phyloP scores from a whole-genome alignment of 2,797 vertebrate genomes.

The Onychomys leucogaster region DNA sequence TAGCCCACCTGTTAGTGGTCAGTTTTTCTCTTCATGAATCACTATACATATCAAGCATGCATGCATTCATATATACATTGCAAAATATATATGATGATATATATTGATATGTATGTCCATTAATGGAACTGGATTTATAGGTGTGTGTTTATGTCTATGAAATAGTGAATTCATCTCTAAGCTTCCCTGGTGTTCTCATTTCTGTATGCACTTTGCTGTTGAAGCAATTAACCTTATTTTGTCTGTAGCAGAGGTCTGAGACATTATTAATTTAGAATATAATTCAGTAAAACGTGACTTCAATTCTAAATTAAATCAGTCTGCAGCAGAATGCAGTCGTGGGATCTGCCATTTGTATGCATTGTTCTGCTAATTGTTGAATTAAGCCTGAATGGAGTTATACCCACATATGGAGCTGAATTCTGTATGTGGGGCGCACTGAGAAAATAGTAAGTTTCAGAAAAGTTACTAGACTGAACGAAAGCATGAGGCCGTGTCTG shows the following conservation, averaged over 20 bases:
- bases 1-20: background rate
- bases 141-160: background rate
- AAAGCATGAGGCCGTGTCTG: background rate
- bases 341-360: background rate
- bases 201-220: constrained; percentile 31
- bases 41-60: background rate
- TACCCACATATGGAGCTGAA: background rate
- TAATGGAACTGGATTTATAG: constrained; percentile 6
- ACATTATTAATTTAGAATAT: constrained; percentile 47
- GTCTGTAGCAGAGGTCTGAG: background rate
- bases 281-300: constrained; percentile 57
- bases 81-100: background rate
- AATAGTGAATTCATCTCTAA: background rate
- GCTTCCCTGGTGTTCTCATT: constrained; percentile 3
- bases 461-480: constrained; percentile 1
- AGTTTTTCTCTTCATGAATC: constrained; percentile 19
- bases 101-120: background rate
- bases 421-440: background rate
- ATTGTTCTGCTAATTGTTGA: constrained; percentile 45
- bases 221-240: constrained; percentile 58
- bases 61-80: background rate
- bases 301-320: constrained; percentile 35
- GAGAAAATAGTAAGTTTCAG: constrained; percentile 49
- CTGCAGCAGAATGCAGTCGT: background rate
- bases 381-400: constrained; percentile 37